phyloP scores from a whole-genome alignment of 2,888 invertebrate genomes.

The Pseudeuparius sepicola region DNA sequence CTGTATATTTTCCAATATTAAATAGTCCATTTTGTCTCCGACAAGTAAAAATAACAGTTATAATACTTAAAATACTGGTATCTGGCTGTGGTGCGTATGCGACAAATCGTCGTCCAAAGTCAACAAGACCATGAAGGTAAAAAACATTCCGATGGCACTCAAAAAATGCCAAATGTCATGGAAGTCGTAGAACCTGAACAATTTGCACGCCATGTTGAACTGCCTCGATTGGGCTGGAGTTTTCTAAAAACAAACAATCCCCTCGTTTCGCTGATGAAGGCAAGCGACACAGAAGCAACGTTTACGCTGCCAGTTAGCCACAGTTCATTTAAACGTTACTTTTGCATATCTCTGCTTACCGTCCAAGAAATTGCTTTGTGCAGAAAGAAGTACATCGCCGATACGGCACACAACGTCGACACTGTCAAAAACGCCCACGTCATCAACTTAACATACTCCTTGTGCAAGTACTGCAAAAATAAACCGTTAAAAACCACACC shows the following conservation, averaged over 20 bases:
- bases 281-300: too few relatives aligned
- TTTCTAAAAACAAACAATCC: constrained; percentile 37
- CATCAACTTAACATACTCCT: constrained; percentile 52
- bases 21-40: too few relatives aligned
- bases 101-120: constrained; percentile 71
- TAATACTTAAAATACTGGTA: constrained; percentile 74
- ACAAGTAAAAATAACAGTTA: too few relatives aligned
- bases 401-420: constrained; percentile 55
- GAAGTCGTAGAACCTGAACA: constrained; percentile 65
- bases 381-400: constrained; percentile 63
- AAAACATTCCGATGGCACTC: constrained; percentile 69
- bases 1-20: too few relatives aligned
- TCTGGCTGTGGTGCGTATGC: constrained; percentile 52
- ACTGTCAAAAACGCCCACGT: constrained; percentile 54
- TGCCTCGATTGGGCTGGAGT: constrained; percentile 68
- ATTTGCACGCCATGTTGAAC: constrained; percentile 59
- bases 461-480: constrained; percentile 46
- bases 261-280: too few relatives aligned
- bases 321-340: background rate
- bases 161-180: constrained; percentile 82
- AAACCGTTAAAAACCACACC: too few relatives aligned
- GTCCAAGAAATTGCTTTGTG: constrained; percentile 61
- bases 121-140: constrained; percentile 72
- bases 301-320: background rate
- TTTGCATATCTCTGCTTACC: constrained; percentile 34